These are phyloP conservation scores for Clamator glandarius DNA, from an alignment of 2,797 vertebrate species.

Conservation along the genomic window DNA sequence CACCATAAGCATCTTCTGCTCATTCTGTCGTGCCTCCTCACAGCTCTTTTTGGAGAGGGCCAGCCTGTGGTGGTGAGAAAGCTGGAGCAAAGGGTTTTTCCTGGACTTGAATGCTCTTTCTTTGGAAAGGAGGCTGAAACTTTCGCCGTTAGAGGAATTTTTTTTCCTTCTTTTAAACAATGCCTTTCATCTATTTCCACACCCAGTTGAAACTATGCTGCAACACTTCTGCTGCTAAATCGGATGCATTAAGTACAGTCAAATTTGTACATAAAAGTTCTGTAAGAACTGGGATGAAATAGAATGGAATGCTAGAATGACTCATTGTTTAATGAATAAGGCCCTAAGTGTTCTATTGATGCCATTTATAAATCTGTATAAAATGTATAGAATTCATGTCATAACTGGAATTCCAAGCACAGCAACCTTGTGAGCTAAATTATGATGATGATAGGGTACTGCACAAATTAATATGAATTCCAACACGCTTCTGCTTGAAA, in stretches of 20 bases:
- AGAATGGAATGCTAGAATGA: conserved; percentile 68
- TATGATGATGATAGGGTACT: neutral
- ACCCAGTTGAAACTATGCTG: conserved; percentile 12
- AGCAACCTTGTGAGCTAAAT: conserved; percentile 41
- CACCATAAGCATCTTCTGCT: neutral
- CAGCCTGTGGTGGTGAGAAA: neutral
- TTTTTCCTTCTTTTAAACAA: neutral
- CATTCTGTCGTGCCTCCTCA: neutral
- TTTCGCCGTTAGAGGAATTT: neutral
- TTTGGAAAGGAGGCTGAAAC: neutral
- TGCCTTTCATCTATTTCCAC: neutral
- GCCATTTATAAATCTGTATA: conserved; percentile 59
- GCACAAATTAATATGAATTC: neutral
- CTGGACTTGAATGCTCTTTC: neutral
- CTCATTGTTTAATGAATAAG: conserved; percentile 73
- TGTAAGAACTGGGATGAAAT: conserved; percentile 42
- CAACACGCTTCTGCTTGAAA: conserved; percentile 3
- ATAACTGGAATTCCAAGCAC: conserved; percentile 70
- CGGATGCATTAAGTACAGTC: conserved; percentile 5
- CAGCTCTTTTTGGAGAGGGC: neutral
- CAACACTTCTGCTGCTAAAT: conserved; percentile 30
- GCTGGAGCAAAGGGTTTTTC: neutral
- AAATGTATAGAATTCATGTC: conserved; percentile 73
- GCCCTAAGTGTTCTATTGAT: conserved; percentile 68
- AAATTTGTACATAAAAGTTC: conserved; percentile 54